These are phyloP conservation scores for Phyllotreta cruciferae DNA, from an alignment of 2,888 invertebrate species.

Conservation along the genomic window DNA sequence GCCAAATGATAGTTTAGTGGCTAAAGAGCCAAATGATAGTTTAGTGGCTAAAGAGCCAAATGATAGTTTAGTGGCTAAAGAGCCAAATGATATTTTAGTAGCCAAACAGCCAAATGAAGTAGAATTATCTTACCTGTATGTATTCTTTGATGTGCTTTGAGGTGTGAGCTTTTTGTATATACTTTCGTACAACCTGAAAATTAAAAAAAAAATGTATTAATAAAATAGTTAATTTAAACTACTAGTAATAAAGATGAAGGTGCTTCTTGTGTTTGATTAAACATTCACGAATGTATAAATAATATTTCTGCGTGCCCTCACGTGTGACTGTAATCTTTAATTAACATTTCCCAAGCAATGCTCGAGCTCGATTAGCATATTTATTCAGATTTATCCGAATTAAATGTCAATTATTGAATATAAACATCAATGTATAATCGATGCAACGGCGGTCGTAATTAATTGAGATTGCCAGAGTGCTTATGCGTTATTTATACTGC, in stretches of 20 bases:
- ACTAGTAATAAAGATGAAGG: no score
- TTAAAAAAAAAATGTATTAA: no score
- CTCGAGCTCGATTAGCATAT: slow-evolving; percentile 1
- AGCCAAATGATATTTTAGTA: no score
- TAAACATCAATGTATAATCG: slow-evolving; percentile 13
- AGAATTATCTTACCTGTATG: slow-evolving; percentile 81
- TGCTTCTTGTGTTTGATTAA: no score
- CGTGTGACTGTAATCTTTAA: slow-evolving; percentile 12
- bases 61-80: no score
- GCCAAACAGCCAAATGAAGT: no score
- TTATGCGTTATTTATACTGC: background rate
- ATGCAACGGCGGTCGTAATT: background rate
- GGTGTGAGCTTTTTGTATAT: slow-evolving; percentile 97
- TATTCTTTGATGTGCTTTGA: slow-evolving; percentile 97
- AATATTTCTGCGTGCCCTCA: background rate
- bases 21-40: no score
- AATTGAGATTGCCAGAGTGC: background rate
- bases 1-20: no score
- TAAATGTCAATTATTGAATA: slow-evolving; percentile 9
- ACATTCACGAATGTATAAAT: no score
- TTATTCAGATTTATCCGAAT: slow-evolving; percentile 17
- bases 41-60: no score
- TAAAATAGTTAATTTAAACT: no score
- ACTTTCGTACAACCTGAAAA: slow-evolving; percentile 93
- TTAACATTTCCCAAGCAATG: slow-evolving; percentile 6